Percentiles rank a stretch among this genome's conserved stretches.
Evolutionary conservation across 35 echinoderm and acorn worm species (phyloP).

Genomic region (Nesometra sesokonis): DNA sequence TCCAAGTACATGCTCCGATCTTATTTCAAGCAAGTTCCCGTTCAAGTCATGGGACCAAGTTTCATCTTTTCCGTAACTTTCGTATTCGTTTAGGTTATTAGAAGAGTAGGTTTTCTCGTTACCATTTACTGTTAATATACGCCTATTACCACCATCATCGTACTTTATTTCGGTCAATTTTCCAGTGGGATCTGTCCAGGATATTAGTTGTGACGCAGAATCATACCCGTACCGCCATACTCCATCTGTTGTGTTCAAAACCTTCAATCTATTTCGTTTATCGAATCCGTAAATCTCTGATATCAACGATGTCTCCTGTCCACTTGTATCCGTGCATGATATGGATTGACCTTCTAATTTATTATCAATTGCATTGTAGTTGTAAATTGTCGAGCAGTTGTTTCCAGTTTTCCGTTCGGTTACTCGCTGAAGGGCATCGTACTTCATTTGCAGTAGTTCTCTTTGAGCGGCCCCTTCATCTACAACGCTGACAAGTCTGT

Average conservation of each 20-base stretch:
- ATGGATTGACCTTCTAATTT: not conserved
- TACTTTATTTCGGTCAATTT: constrained; percentile 14
- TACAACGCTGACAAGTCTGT: constrained; percentile 7
- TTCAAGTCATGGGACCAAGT: constrained; percentile 12
- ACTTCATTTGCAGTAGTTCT: not conserved
- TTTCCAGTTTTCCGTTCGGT: not conserved
- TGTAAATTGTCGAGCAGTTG: not conserved
- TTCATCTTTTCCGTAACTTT: constrained; percentile 13
- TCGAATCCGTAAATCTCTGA: constrained; percentile 5
- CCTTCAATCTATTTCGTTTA: not conserved
- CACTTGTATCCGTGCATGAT: not conserved
- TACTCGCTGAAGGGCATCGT: not conserved
- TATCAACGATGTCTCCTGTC: not conserved
- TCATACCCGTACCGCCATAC: constrained; percentile 28
- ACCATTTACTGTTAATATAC: not conserved
- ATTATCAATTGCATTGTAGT: not conserved
- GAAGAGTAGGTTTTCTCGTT: not conserved
- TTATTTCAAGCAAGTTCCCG: constrained; percentile 24
- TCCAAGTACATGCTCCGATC: not conserved
- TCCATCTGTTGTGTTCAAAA: not conserved
- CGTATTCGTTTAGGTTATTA: constrained; percentile 40
- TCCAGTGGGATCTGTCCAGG: constrained; percentile 29
- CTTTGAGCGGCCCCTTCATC: not conserved
- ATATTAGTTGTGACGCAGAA: constrained; percentile 20
- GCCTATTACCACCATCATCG: constrained; percentile 20